These are phyloP conservation scores for Stichopus horrens DNA, from an alignment of 53 echinoderm and acorn worm genomes.

Conservation along the genomic window DNA sequence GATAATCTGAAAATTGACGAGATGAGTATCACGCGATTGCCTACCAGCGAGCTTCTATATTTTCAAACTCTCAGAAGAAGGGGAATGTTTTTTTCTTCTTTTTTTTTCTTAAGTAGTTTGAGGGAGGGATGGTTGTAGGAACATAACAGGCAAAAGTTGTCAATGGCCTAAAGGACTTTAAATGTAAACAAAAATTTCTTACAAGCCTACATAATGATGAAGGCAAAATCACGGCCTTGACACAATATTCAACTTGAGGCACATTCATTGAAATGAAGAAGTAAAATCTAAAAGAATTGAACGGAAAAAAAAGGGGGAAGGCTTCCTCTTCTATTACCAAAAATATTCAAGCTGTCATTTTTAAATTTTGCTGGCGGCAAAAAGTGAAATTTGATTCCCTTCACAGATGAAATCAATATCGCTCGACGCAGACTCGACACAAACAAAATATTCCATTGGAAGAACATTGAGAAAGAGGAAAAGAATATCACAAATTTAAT, in stretches of 20 bases:
- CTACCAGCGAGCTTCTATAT: too few relatives aligned
- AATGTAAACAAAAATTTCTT: not conserved
- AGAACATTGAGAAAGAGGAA: too few relatives aligned
- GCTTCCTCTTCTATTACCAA: slow-evolving; percentile 1
- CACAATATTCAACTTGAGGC: not conserved
- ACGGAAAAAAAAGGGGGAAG: not conserved
- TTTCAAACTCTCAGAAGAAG: too few relatives aligned
- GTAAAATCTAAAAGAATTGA: not conserved
- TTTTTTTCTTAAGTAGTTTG: too few relatives aligned
- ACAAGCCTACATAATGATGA: not conserved
- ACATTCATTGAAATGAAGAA: not conserved
- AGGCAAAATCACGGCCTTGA: not conserved
- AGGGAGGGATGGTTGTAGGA: too few relatives aligned
- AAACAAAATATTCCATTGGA: slow-evolving; percentile 10
- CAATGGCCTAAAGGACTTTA: not conserved
- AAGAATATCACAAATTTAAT: slow-evolving; percentile 5
- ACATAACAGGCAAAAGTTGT: too few relatives aligned
- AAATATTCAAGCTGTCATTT: slow-evolving; percentile 8
- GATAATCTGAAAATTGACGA: too few relatives aligned
- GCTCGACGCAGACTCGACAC: slow-evolving; percentile 12
- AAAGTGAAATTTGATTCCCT: slow-evolving; percentile 26
- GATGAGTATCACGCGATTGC: too few relatives aligned
- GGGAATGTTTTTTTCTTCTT: too few relatives aligned
- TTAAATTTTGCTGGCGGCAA: slow-evolving; percentile 8
- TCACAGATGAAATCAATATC: slow-evolving; percentile 22